Evolutionary conservation across 1,140 invertebrate species (phyloP), one percentile per base, ranked within the genome.

Genomic region (Cepaea nemoralis): DNA sequence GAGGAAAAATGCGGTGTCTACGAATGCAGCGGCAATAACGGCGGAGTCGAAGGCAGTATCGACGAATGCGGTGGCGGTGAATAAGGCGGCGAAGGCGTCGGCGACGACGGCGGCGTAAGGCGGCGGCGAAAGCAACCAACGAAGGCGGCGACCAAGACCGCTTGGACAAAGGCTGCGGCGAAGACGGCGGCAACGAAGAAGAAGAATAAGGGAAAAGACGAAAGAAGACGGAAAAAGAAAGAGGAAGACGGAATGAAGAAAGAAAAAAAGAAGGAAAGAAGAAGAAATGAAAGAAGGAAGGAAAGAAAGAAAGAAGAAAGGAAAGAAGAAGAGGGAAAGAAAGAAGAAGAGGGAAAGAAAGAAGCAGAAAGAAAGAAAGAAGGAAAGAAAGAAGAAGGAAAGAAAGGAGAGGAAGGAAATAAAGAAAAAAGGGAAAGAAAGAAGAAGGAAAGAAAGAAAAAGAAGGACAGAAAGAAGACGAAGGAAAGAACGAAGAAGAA

Each of bases 311-410:
- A 12, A 48, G 45, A 48, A 19, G 19, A 19, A 48, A 19, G 19
- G 45, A 19, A 19, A 48, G 63, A 67, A n/a, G 33, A n/a, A 67
- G 8, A 67, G 63, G 27, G 63, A 67, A n/a, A 67, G 63, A n/a
- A 35, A 67, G 63, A 67, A n/a, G 33, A n/a, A 67, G 63, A 67
- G 63, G 27, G 63, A n/a, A n/a, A 67, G 63, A 67, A n/a, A n/a
- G n/a, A n/a, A n/a, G n/a, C n/a, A n/a, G n/a, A n/a, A n/a, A n/a
- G n/a, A n/a, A n/a, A n/a, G 63, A 67, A n/a, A 67, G 63, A n/a
- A 27, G 63, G 63, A n/a, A 67, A n/a, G 24, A n/a, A 73, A 35
- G 35, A 35, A 73, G 12, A 73, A 35, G 37, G 70, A 73, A 35
- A 73, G 70, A n/a, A n/a, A 73, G 70, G 35, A n/a, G 37, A 35